phyloP scores from a whole-genome alignment of 2,888 invertebrate genomes.

The Sphaerophoria taeniata region DNA sequence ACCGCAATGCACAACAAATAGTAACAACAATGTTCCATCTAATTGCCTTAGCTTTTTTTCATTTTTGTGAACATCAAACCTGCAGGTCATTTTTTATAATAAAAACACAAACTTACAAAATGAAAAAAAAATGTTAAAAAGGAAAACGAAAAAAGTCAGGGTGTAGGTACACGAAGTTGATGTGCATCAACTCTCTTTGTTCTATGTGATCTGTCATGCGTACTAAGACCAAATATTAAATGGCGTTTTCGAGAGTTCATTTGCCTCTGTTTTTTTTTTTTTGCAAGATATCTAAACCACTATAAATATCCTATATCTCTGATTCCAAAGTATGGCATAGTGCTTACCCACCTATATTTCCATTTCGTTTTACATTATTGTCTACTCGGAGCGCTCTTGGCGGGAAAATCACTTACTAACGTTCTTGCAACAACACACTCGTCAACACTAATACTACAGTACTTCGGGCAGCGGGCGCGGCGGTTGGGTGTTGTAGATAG shows the following conservation, averaged over 20 bases:
- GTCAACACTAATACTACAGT: constrained; percentile 9
- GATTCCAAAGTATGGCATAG: constrained; percentile 38
- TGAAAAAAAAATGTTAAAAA: constrained; percentile 11
- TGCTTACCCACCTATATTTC: constrained; percentile 59
- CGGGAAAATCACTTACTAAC: constrained; percentile 72
- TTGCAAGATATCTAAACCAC: constrained; percentile 14
- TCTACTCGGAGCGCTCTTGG: constrained; percentile 50
- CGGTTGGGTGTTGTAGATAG: constrained; percentile 10
- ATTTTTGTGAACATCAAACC: constrained; percentile 50
- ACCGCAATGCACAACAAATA: constrained; percentile 65
- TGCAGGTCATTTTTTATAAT: constrained; percentile 54
- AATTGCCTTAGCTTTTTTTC: constrained; percentile 44
- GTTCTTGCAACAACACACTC: constrained; percentile 34
- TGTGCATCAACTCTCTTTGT: constrained; percentile 48
- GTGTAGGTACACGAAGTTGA: constrained; percentile 18
- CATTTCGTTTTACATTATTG: constrained; percentile 60
- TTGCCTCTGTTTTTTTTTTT: constrained; percentile 57
- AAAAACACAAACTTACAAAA: constrained; percentile 16
- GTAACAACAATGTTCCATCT: constrained; percentile 49
- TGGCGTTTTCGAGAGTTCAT: constrained; percentile 71
- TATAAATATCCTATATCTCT: constrained; percentile 56
- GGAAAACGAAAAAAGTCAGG: constrained; percentile 3
- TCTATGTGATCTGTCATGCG: constrained; percentile 73
- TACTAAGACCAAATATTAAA: constrained; percentile 68
- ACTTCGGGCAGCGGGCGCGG: background rate